Conservation (phyloP, 2,888 invertebrate species). For the Crocallis elinguaria region DNA sequence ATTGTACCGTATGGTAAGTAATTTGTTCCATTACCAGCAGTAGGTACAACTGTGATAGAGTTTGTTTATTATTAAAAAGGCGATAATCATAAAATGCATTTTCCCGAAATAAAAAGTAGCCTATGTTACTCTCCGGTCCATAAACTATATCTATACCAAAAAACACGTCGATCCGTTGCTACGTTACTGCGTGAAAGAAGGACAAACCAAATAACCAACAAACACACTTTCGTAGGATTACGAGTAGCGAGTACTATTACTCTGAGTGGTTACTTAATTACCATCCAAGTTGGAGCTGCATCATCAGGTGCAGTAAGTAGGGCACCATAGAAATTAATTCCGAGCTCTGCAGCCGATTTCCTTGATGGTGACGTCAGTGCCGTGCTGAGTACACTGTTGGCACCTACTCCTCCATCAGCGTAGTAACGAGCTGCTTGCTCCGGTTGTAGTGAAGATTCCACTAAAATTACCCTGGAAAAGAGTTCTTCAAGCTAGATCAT, state of each 20-base stretch:
- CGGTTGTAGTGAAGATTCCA: conserved; percentile 56
- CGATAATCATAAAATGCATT: background rate
- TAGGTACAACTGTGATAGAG: too few species aligned
- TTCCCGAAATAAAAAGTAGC: too few species aligned
- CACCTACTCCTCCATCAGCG: conserved; percentile 60
- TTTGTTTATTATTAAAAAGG: conserved; percentile 1
- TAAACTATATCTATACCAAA: too few species aligned
- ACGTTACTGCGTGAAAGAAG: too few species aligned
- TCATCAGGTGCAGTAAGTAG: conserved; percentile 62
- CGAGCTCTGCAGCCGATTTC: conserved; percentile 55
- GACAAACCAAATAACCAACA: too few species aligned
- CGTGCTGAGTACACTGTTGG: conserved; percentile 64
- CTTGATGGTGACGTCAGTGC: conserved; percentile 52
- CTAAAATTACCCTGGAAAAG: conserved; percentile 61
- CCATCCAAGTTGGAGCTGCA: conserved; percentile 63
- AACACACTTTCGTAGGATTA: too few species aligned
- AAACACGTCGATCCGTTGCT: too few species aligned
- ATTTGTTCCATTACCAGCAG: conserved; percentile 4
- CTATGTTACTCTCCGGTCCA: too few species aligned
- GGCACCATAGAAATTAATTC: conserved; percentile 58
- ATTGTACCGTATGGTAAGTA: conserved; percentile 17
- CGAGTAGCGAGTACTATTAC: too few species aligned
- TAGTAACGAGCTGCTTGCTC: conserved; percentile 61
- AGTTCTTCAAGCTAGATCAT: background rate
- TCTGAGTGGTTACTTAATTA: too few species aligned